These are phyloP conservation scores for Drosophila pandora DNA, from an alignment of 1,140 invertebrate genomes.

Conservation along the genomic window DNA sequence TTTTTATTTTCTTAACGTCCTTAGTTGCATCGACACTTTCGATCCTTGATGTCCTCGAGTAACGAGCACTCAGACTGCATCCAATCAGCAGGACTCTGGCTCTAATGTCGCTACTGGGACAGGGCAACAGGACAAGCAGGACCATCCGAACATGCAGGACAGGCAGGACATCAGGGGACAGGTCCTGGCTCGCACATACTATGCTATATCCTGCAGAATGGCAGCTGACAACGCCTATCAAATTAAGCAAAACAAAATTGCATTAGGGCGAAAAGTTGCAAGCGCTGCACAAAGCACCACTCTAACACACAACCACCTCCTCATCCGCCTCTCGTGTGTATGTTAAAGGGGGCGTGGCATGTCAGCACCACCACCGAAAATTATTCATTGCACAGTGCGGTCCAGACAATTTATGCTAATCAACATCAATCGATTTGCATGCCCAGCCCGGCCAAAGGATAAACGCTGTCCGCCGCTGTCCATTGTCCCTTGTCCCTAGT, in stretches of 20 bases:
- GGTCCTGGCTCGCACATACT: slow-evolving; percentile 1
- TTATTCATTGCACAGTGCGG: slow-evolving; percentile 82
- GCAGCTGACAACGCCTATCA: slow-evolving; percentile 79
- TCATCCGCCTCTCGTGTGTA: not conserved
- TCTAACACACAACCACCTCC: no score
- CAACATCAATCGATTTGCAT: slow-evolving; percentile 83
- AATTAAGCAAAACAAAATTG: slow-evolving; percentile 82
- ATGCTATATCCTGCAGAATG: slow-evolving; percentile 47
- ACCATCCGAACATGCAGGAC: not conserved
- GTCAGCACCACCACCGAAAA: slow-evolving; percentile 64
- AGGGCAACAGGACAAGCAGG: not conserved
- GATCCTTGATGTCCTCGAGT: slow-evolving; percentile 1
- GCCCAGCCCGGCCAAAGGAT: slow-evolving; percentile 56
- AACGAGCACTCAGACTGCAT: slow-evolving; percentile 28
- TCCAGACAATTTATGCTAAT: slow-evolving; percentile 83
- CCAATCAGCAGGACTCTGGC: slow-evolving; percentile 33
- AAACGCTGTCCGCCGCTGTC: slow-evolving; percentile 36
- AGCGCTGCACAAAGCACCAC: slow-evolving; percentile 34
- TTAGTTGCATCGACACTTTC: not conserved
- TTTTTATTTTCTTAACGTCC: not conserved
- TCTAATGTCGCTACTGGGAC: not conserved
- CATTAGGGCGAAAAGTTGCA: slow-evolving; percentile 70
- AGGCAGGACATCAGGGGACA: not conserved
- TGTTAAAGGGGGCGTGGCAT: slow-evolving; percentile 37
- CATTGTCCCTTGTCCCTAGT: slow-evolving; percentile 7